Conservation (phyloP, 35 echinoderm and acorn worm genomes). For the Ophioderma brevispina region DNA sequence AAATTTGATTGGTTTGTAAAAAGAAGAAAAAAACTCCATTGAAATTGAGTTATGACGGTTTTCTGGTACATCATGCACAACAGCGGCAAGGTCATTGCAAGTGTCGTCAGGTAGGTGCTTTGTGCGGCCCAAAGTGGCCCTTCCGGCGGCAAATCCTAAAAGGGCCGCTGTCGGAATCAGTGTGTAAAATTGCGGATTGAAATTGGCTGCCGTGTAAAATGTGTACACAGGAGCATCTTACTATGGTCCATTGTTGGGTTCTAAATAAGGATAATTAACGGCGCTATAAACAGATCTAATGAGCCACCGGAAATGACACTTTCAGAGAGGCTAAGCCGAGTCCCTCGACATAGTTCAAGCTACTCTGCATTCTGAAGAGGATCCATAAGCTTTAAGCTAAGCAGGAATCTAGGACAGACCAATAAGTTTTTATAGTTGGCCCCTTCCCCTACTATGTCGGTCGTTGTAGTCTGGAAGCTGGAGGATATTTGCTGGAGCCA, state of each 20-base stretch:
- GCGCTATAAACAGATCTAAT: too few relatives aligned
- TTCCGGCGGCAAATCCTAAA: constrained; percentile 75
- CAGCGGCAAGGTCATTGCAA: constrained; percentile 69
- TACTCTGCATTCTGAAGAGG: too few relatives aligned
- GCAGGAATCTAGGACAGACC: too few relatives aligned
- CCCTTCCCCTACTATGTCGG: too few relatives aligned
- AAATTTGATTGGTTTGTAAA: constrained; percentile 84
- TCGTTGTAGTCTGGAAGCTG: too few relatives aligned
- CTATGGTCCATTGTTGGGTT: constrained; percentile 91
- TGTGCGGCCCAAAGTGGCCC: constrained; percentile 84
- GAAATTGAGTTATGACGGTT: constrained; percentile 87
- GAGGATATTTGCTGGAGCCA: too few relatives aligned
- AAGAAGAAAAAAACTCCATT: constrained; percentile 89
- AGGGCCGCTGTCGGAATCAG: constrained; percentile 66
- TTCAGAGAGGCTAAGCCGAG: too few relatives aligned
- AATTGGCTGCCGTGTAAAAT: constrained; percentile 67
- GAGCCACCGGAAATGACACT: too few relatives aligned
- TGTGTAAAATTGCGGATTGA: constrained; percentile 52
- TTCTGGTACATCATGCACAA: constrained; percentile 76
- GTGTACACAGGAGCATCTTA: constrained; percentile 38
- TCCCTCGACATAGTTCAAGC: too few relatives aligned
- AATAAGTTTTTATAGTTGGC: too few relatives aligned
- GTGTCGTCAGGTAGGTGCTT: constrained; percentile 90
- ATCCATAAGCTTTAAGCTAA: too few relatives aligned
- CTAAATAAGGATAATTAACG: too few relatives aligned